These are phyloP conservation scores for Aurelia aurita complex sp. Pacific DNA, from an alignment of 30 jellyfish, hydroid and myxozoan species.

Conservation along the genomic window DNA sequence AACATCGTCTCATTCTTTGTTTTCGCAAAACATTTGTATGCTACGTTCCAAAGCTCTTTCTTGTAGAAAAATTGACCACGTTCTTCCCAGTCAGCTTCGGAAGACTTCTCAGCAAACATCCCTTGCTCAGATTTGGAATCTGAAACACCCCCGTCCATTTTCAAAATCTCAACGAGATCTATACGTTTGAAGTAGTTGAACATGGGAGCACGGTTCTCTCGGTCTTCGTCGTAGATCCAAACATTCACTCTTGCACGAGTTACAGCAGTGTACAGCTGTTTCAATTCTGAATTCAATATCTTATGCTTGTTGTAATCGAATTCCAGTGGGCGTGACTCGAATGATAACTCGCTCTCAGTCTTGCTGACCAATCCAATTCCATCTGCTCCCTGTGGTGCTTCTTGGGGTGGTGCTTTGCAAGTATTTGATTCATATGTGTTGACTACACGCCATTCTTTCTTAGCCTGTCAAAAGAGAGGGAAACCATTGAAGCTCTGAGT, in stretches of 20 bases:
- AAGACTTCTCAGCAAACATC: constrained; percentile 61
- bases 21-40: constrained; percentile 54
- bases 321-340: constrained; percentile 62
- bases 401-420: constrained; percentile 2
- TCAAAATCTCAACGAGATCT: constrained; percentile 58
- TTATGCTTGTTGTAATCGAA: constrained; percentile 85
- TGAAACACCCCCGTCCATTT: constrained; percentile 39
- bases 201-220: constrained; percentile 79
- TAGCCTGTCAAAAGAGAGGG: constrained; percentile 49
- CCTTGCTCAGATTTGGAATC: constrained; percentile 13
- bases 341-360: constrained; percentile 25
- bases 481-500: too few relatives aligned
- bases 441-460: constrained; percentile 86
- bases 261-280: constrained; percentile 86
- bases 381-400: neutral
- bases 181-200: constrained; percentile 53
- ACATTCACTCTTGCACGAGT: constrained; percentile 93
- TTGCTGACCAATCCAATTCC: constrained; percentile 19
- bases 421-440: constrained; percentile 19
- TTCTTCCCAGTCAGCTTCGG: constrained; percentile 68
- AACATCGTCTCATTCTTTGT: constrained; percentile 44
- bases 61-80: constrained; percentile 64
- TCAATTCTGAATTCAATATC: constrained; percentile 80
- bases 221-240: constrained; percentile 90
- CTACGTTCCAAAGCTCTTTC: constrained; percentile 67